phyloP scores from a whole-genome alignment of 2,113 vertebrate genomes.

The Polypterus bichir region DNA sequence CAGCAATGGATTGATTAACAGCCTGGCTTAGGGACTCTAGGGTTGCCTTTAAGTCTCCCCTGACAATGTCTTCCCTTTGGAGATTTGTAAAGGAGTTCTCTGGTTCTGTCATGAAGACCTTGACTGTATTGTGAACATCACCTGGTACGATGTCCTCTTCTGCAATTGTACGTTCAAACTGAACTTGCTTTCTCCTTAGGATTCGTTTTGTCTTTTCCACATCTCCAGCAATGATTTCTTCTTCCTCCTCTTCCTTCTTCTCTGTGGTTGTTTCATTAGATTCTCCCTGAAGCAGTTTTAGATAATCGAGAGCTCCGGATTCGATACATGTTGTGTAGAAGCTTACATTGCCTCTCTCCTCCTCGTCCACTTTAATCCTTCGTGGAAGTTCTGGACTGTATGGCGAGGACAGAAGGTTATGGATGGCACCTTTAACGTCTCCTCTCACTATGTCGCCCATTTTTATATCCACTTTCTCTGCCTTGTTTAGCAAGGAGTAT shows the following conservation, averaged over 20 bases:
- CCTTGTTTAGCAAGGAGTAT: slow-evolving; percentile 75
- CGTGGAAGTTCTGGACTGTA: slow-evolving; percentile 39
- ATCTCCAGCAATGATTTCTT: slow-evolving; percentile 64
- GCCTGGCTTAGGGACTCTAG: slow-evolving; percentile 63
- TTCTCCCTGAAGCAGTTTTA: slow-evolving; percentile 58
- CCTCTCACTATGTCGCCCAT: slow-evolving; percentile 62
- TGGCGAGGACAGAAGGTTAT: slow-evolving; percentile 52
- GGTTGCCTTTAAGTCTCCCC: slow-evolving; percentile 63
- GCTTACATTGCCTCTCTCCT: slow-evolving; percentile 72
- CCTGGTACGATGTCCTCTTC: slow-evolving; percentile 72
- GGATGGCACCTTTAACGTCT: slow-evolving; percentile 60
- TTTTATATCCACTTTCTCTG: slow-evolving; percentile 34
- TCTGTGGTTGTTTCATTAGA: slow-evolving; percentile 39
- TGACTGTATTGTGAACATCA: slow-evolving; percentile 62
- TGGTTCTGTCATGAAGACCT: slow-evolving; percentile 67
- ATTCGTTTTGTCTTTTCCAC: slow-evolving; percentile 64
- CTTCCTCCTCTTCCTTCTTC: slow-evolving; percentile 37
- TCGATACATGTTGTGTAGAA: slow-evolving; percentile 88
- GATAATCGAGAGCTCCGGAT: slow-evolving; percentile 71
- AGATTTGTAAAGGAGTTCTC: slow-evolving; percentile 31
- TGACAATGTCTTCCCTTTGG: slow-evolving; percentile 62
- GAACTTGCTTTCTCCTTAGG: slow-evolving; percentile 44
- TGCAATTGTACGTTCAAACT: slow-evolving; percentile 60
- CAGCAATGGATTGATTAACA: slow-evolving; percentile 50
- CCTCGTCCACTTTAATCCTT: slow-evolving; percentile 56